Evolutionary conservation across 2,113 vertebrate genomes (phyloP).

Genomic region (Ictalurus furcatus): DNA sequence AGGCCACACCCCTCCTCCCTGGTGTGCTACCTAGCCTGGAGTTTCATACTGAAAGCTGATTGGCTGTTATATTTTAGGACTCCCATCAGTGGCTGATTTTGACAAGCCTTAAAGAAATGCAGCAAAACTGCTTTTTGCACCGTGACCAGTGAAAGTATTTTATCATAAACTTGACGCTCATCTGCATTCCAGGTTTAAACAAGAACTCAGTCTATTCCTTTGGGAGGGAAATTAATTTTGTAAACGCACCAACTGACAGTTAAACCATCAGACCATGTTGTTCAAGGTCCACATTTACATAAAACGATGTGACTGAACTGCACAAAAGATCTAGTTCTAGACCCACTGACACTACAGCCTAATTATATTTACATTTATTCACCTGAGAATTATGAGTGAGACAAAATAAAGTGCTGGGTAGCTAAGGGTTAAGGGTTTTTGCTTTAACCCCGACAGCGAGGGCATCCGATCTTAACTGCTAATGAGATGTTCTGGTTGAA

Average conservation of each 20-base stretch:
- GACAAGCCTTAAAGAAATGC: background rate
- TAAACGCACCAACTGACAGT: background rate
- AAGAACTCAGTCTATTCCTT: background rate
- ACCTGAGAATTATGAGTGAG: background rate
- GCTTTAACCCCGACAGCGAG: background rate
- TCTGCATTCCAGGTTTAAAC: background rate
- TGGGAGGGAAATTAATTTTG: background rate
- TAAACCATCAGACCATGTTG: background rate
- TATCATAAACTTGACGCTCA: background rate
- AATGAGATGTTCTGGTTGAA: background rate
- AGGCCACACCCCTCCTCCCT: background rate
- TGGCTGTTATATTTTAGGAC: background rate
- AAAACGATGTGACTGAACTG: background rate
- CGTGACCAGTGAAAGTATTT: background rate
- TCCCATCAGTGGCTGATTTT: background rate
- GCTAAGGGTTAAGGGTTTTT: background rate
- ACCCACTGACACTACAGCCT: background rate
- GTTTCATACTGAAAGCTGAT: background rate
- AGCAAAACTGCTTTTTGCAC: background rate
- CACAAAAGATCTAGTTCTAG: background rate
- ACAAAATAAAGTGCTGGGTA: background rate
- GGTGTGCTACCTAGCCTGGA: background rate
- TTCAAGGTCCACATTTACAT: background rate
- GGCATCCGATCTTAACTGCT: background rate
- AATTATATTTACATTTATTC: background rate